phyloP scores from a whole-genome alignment of 2,888 invertebrate genomes.

The Mesorhabditis belari region DNA sequence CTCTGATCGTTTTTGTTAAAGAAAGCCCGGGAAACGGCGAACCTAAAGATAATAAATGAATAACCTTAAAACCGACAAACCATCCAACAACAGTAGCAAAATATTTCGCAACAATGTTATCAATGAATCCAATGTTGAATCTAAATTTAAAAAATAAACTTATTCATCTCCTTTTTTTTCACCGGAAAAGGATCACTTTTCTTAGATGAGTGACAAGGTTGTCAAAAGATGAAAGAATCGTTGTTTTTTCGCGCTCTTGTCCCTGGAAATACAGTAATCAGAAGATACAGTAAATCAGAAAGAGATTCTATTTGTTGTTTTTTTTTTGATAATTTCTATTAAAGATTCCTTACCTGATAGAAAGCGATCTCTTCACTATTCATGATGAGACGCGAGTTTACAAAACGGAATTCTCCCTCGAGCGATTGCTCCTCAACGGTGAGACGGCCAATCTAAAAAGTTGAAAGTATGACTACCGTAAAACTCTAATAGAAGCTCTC shows the following conservation, averaged over 20 bases:
- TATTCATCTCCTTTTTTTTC: neutral
- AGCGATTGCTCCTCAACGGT: conserved; percentile 89
- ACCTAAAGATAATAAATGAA: neutral
- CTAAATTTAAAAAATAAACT: conserved; percentile 18
- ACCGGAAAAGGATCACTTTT: conserved; percentile 33
- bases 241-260: conserved; percentile 70
- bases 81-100: conserved; percentile 92
- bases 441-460: conserved; percentile 64
- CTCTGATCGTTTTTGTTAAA: conserved; percentile 68
- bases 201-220: conserved; percentile 63
- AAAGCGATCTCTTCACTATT: conserved; percentile 86
- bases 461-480: too few species aligned
- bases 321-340: neutral
- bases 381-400: conserved; percentile 88
- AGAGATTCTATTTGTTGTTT: neutral
- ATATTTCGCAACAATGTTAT: conserved; percentile 93
- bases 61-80: conserved; percentile 60
- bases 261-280: conserved; percentile 9
- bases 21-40: conserved; percentile 73
- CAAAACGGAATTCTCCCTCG: conserved; percentile 96
- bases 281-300: neutral
- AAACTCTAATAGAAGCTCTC: neutral
- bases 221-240: conserved; percentile 78
- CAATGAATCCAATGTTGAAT: conserved; percentile 76
- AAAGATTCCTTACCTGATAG: conserved; percentile 55